Percentiles rank a stretch among this genome's conserved stretches.
These are phyloP conservation scores for Cyclopterus lumpus DNA, from an alignment of 2,797 vertebrate genomes.

Conservation along the genomic window DNA sequence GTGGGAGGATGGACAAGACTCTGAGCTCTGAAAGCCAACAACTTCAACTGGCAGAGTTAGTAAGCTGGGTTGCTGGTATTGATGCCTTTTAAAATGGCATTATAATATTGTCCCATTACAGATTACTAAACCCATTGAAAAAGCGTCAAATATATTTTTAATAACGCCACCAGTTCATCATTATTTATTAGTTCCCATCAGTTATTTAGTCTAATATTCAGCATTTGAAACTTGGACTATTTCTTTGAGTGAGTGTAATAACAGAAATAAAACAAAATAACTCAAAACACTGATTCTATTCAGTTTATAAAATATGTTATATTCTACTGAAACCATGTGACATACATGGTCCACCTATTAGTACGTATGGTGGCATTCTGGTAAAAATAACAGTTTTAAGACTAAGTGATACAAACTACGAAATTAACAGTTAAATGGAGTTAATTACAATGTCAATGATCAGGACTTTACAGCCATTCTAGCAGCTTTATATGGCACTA, in stretches of 20 bases:
- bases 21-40: slow-evolving; percentile 16
- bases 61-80: not conserved
- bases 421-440: no score
- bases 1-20: slow-evolving; percentile 1
- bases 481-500: no score
- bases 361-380: not conserved
- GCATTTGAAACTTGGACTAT: slow-evolving; percentile 1
- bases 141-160: not conserved
- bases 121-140: not conserved
- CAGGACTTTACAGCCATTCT: no score
- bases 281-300: not conserved
- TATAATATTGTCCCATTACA: not conserved
- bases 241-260: not conserved
- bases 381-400: not conserved
- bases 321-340: not conserved
- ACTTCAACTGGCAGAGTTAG: not conserved
- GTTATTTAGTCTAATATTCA: slow-evolving; percentile 6
- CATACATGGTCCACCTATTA: not conserved
- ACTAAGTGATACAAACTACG: no score
- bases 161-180: not conserved
- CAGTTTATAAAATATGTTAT: not conserved
- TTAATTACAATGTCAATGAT: no score
- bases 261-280: not conserved
- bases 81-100: slow-evolving; percentile 6
- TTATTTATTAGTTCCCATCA: slow-evolving; percentile 10